These are phyloP conservation scores for Salvator merianae DNA, from an alignment of 2,113 vertebrate genomes.

Conservation along the genomic window DNA sequence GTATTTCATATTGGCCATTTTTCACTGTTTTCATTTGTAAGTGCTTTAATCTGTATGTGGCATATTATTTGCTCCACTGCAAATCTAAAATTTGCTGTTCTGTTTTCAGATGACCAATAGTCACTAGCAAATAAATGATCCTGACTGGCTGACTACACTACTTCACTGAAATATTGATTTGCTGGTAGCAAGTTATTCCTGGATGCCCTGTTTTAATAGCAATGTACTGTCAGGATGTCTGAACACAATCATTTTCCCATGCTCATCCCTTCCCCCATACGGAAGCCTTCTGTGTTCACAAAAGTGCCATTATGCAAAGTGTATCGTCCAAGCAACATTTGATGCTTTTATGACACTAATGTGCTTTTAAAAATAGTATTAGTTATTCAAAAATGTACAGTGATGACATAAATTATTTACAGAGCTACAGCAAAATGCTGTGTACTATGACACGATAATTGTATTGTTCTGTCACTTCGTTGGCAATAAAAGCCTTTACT, in stretches of 20 bases:
- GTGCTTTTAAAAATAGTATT: slow-evolving; percentile 42
- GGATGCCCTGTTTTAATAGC: slow-evolving; percentile 28
- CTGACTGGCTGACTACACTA: not conserved
- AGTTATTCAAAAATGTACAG: slow-evolving; percentile 39
- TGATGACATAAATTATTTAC: slow-evolving; percentile 49
- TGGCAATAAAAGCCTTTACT: slow-evolving; percentile 44
- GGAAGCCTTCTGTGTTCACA: not conserved
- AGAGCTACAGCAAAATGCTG: slow-evolving; percentile 43
- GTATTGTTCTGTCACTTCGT: slow-evolving; percentile 44
- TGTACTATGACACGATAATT: slow-evolving; percentile 39
- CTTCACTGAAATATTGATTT: slow-evolving; percentile 45
- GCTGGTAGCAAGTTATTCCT: slow-evolving; percentile 40
- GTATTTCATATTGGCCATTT: not conserved
- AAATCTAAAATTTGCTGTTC: not conserved
- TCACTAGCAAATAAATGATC: not conserved
- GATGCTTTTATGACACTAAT: slow-evolving; percentile 34
- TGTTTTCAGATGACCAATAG: not conserved
- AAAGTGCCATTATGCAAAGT: slow-evolving; percentile 16
- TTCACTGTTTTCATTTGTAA: not conserved
- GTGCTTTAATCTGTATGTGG: not conserved
- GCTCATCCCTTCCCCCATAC: not conserved
- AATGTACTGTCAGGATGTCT: not conserved
- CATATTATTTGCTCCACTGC: not conserved
- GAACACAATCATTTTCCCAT: not conserved
- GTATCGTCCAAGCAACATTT: not conserved